phyloP scores from a whole-genome alignment of 2,888 invertebrate species.

The Drosophila eohydei region DNA sequence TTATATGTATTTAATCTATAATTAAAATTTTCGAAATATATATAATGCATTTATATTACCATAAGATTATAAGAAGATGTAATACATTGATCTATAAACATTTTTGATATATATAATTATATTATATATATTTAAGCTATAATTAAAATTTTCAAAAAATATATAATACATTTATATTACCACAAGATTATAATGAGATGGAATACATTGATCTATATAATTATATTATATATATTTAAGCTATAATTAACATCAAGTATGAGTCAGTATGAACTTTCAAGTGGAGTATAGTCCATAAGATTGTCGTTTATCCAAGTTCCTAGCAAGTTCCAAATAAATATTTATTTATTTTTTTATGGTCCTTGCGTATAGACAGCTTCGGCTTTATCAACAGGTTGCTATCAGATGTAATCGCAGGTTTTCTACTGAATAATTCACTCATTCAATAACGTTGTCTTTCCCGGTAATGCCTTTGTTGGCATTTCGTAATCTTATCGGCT shows the following conservation, averaged over 20 bases:
- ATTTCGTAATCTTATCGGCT: conserved; percentile 63
- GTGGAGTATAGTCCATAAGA: background rate
- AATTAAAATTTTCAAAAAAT: no score
- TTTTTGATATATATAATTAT: no score
- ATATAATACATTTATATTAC: no score
- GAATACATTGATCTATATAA: no score
- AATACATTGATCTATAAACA: no score
- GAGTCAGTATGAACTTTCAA: conserved; percentile 1
- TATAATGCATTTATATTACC: no score
- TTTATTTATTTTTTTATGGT: background rate
- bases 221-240: background rate
- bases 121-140: no score
- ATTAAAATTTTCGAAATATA: no score
- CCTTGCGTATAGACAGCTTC: background rate
- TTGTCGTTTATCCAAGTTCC: no score
- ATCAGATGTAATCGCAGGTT: background rate
- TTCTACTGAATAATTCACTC: conserved; percentile 18
- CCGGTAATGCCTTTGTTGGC: conserved; percentile 32
- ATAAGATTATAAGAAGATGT: no score
- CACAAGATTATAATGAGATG: no score
- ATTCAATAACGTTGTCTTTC: conserved; percentile 31
- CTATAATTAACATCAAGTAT: background rate
- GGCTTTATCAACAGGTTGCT: conserved; percentile 10
- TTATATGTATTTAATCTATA: no score
- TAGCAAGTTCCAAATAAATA: background rate